phyloP scores from a whole-genome alignment of 2,797 vertebrate genomes.

The Paguma larvata region DNA sequence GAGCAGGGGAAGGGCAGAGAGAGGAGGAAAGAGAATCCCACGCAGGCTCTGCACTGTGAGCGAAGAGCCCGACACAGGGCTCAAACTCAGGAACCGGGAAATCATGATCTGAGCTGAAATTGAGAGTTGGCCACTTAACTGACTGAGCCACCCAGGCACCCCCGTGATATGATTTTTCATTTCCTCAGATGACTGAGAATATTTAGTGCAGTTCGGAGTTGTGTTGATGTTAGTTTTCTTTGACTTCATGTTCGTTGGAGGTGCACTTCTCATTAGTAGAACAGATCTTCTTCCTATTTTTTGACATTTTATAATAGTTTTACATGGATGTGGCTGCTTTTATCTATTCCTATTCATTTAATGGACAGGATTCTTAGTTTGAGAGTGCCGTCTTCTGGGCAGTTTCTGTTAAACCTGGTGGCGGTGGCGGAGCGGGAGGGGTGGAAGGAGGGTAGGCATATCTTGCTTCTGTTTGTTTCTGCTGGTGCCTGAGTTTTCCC shows the following conservation, averaged over 20 bases:
- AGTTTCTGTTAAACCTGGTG: not conserved
- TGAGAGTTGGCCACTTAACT: no score
- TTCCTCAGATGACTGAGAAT: not conserved
- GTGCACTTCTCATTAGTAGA: not conserved
- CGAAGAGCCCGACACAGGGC: no score
- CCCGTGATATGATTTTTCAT: not conserved
- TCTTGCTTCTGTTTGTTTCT: slow-evolving; percentile 2
- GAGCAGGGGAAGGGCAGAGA: no score
- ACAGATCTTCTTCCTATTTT: not conserved
- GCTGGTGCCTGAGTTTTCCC: not conserved
- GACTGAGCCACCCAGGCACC: no score
- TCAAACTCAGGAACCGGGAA: no score
- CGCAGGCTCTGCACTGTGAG: no score
- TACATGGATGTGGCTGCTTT: not conserved
- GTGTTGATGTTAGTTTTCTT: not conserved
- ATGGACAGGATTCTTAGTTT: not conserved
- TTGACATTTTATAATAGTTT: not conserved
- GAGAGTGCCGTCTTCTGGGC: not conserved
- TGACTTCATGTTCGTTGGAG: not conserved
- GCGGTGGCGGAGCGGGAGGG: not conserved
- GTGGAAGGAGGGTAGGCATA: not conserved
- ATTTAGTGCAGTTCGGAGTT: not conserved
- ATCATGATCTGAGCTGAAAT: no score
- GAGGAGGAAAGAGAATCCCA: no score
- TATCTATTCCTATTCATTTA: not conserved